phyloP scores from a whole-genome alignment of 2,113 vertebrate species.

The Mandrillus leucophaeus region DNA sequence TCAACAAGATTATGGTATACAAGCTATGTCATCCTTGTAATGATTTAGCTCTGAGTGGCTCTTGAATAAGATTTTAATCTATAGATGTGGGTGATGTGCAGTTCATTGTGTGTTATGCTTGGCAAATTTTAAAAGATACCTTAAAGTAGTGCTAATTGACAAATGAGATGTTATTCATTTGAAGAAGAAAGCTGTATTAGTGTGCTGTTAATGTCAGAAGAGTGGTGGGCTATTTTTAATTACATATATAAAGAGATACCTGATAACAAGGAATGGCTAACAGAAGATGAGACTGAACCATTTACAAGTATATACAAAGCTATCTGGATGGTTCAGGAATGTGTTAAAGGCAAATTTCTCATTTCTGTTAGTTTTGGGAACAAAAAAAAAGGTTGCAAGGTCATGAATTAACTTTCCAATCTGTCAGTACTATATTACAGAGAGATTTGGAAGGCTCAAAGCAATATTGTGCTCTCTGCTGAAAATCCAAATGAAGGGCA shows the following conservation, averaged over 20 bases:
- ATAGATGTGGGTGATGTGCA: background rate
- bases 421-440: conserved; percentile 60
- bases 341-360: conserved; percentile 20
- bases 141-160: conserved; percentile 59
- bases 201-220: conserved; percentile 54
- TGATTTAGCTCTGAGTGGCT: conserved; percentile 21
- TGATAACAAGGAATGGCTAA: conserved; percentile 38
- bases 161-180: conserved; percentile 58
- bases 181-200: conserved; percentile 40
- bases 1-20: background rate
- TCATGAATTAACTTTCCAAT: conserved; percentile 74
- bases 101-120: conserved; percentile 50
- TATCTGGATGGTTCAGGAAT: conserved; percentile 22
- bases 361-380: conserved; percentile 33
- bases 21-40: background rate
- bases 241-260: conserved; percentile 41
- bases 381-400: conserved; percentile 57
- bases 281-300: conserved; percentile 1
- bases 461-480: conserved; percentile 58
- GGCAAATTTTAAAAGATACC: conserved; percentile 37
- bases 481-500: conserved; percentile 59
- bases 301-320: conserved; percentile 39
- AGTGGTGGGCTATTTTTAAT: conserved; percentile 72
- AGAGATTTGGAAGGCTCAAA: conserved; percentile 68
- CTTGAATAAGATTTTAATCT: conserved; percentile 59